phyloP scores from a whole-genome alignment of 2,113 vertebrate genomes.

The Scopus umbretta region DNA sequence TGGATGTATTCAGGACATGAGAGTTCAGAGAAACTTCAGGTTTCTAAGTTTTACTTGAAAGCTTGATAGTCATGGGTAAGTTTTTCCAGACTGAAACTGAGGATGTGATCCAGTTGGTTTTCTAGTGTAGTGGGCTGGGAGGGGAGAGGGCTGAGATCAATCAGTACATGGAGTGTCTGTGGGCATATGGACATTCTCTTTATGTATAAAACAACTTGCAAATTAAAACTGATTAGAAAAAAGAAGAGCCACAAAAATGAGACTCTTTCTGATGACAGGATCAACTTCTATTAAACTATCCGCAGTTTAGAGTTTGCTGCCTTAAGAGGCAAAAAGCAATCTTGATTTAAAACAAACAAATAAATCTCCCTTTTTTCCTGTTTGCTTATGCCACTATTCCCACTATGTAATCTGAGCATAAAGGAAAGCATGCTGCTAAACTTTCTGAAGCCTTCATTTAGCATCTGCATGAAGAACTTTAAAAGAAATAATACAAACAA shows the following conservation, averaged over 20 bases:
- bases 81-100: background rate
- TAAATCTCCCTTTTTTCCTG: background rate
- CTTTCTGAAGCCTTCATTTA: constrained; percentile 43
- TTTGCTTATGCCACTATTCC: constrained; percentile 50
- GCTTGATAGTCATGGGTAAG: background rate
- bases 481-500: constrained; percentile 65
- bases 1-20: rapidly evolving
- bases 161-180: rapidly evolving
- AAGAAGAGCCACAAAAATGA: constrained; percentile 10
- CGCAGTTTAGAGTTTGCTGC: background rate
- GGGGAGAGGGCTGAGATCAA: background rate
- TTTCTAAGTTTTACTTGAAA: background rate
- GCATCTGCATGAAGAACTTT: constrained; percentile 20
- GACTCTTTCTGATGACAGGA: background rate
- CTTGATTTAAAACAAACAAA: constrained; percentile 63
- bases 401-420: constrained; percentile 30
- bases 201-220: background rate
- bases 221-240: constrained; percentile 4
- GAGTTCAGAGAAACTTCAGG: background rate
- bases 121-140: background rate
- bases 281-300: background rate
- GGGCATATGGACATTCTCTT: background rate
- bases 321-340: constrained; percentile 41
- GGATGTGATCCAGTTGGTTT: background rate
- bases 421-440: constrained; percentile 23